phyloP scores from a whole-genome alignment of 37 sponge, comb jelly and placozoan genomes.

The Crambe crambe region DNA sequence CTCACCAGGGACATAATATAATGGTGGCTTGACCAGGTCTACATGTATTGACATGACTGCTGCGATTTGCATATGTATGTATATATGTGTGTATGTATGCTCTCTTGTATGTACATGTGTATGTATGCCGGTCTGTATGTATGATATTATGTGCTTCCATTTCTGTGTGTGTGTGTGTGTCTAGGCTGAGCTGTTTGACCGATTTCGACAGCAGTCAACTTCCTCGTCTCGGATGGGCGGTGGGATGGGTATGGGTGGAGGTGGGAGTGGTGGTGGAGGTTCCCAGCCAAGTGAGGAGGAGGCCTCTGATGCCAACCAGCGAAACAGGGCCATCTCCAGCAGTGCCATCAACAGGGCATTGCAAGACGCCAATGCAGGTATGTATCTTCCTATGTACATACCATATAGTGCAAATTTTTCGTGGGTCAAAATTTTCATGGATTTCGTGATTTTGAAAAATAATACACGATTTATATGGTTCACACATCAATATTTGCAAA shows the following conservation, averaged over 20 bases:
- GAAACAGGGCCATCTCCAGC: constrained; percentile 89
- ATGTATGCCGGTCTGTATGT: neutral
- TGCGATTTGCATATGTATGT: too few relatives aligned
- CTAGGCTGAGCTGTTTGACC: constrained; percentile 69
- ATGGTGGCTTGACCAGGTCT: too few relatives aligned
- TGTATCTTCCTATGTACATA: too few relatives aligned
- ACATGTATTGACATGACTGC: too few relatives aligned
- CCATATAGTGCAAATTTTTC: too few relatives aligned
- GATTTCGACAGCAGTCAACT: constrained; percentile 44
- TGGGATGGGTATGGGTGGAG: neutral
- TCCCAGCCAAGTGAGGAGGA: constrained; percentile 63
- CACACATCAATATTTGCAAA: too few relatives aligned
- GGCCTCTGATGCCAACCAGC: constrained; percentile 72
- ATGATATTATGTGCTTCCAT: too few relatives aligned
- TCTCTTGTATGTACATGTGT: neutral
- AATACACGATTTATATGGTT: too few relatives aligned
- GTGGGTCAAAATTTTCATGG: too few relatives aligned
- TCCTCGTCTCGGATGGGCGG: constrained; percentile 13
- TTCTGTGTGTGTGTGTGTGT: neutral
- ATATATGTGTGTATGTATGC: neutral
- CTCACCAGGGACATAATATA: too few relatives aligned
- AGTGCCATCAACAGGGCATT: constrained; percentile 84
- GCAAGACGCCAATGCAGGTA: constrained; percentile 71
- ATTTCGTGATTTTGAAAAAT: too few relatives aligned
- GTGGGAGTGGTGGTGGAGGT: neutral